Evolutionary conservation across 2,888 invertebrate species (phyloP), one percentile per base, ranked within the genome.

Genomic region (Nebria salina): DNA sequence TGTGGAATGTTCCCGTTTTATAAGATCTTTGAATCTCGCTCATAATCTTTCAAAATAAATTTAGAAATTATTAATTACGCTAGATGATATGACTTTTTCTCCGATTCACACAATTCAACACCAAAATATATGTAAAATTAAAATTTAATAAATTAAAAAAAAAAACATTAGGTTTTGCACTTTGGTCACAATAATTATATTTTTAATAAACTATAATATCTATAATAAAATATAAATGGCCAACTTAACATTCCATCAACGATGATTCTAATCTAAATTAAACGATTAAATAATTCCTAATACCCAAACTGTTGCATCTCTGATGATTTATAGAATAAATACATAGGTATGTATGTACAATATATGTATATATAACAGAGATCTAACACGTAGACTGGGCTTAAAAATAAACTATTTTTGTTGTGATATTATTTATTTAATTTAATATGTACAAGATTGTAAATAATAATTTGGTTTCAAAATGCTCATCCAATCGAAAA

Each of bases 111-210:
- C 64, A 65, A 77, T 77, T 65, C 77, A 77, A 77, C 77, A 77
- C 77, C 77, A 77, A 77, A 65, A 77, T 77, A 72, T 77, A 72
- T 41, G 70, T 77, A 64, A 70, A 26, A 76, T 65, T 77, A 77
- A 72, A 68, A 20, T 54, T 70, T 66, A 77, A 77, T 70, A 77
- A 68, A 77, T 70, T 25, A 68, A 65, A 77, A 72, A 72, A 20
- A 34, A 34, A 34, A 34, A 34, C 34, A 34, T 34, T 34, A 34
- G 34, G 34, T 72, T 77, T 77, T 77, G 77, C 77, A 77, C 77
- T 77, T 77, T 77, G 72, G 65, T 77, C 77, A 77, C 72, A 77
- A 54, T 54, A 54, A 54, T 54, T 54, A 54, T 54, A 54, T 54
- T 54, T 54, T 54, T 54, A 54, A 54, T 54, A 54, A 76, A 68